A percentile compares a stretch with the other conserved stretches of the same genome.
These are phyloP conservation scores for Formica selysi DNA, from an alignment of 1,140 invertebrate species.

Conservation along the genomic window DNA sequence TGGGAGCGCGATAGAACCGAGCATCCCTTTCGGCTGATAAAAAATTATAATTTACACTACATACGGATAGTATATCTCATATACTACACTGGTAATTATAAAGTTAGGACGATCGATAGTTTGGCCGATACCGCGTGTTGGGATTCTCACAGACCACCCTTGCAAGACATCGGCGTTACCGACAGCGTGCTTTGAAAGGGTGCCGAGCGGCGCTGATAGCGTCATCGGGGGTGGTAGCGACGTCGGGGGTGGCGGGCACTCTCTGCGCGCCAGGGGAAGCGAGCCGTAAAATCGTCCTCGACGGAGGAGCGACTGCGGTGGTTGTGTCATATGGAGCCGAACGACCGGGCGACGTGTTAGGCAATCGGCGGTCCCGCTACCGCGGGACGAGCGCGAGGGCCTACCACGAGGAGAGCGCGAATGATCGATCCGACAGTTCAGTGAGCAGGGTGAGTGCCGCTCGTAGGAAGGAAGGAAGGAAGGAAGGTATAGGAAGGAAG, in stretches of 20 bases:
- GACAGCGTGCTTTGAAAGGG: constrained; percentile 43
- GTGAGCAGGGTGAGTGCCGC: constrained; percentile 55
- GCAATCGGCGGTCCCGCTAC: constrained; percentile 58
- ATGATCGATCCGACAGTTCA: constrained; percentile 52
- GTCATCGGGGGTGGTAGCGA: constrained; percentile 44
- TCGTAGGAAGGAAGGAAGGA: background rate
- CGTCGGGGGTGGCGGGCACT: constrained; percentile 24
- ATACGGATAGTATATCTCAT: too few relatives aligned
- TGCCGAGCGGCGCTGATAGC: constrained; percentile 47
- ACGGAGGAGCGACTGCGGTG: constrained; percentile 43
- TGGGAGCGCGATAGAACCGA: constrained; percentile 18
- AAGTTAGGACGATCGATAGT: constrained; percentile 12
- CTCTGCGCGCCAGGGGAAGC: constrained; percentile 39
- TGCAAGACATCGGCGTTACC: constrained; percentile 28
- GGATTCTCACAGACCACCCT: background rate
- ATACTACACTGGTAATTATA: background rate
- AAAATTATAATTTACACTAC: too few relatives aligned
- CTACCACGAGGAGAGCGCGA: constrained; percentile 21
- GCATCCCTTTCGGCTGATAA: background rate
- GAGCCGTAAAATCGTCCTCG: constrained; percentile 17
- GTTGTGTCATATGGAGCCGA: constrained; percentile 70
- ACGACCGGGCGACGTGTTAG: constrained; percentile 70
- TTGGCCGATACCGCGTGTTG: background rate
- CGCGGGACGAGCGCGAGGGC: constrained; percentile 15
- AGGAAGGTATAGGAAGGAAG: background rate